Base-by-base conservation (phyloP, 2,888 invertebrate species). In the Rugalucina vietnamica region DNA sequence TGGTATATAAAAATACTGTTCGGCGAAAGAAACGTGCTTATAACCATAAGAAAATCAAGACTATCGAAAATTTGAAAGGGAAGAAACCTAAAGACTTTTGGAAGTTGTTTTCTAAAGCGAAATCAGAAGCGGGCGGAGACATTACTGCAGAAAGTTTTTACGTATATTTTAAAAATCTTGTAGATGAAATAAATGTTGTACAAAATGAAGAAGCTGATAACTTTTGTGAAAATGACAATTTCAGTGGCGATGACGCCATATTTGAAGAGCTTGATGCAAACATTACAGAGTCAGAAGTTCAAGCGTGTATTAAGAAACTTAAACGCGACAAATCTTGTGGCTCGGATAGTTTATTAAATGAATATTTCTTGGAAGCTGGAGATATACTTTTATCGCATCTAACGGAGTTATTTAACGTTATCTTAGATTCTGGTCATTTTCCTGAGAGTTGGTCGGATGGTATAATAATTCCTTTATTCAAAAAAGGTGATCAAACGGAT, bases 391-490 rank as follows among this genome's bases (percentile, higher is more conserved):
- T 18, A 2, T 72, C 57, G 14, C 78, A 71, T 32, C 34, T 79
- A 4, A 60, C 71, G 14, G 79, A 65, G 12, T n/a, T 76, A 54
- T 77, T 77, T 50, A 77, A 78, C 49, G 10, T 1, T 21, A 74
- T 82, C 27, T 70, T 78, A 27, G 14, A 60, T 73, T n/a, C 60
- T 0, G 81, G 77, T 8, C 50, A n/a, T 57, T 82, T 54, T 57
- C 78, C 79, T 4, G 82, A 82, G 1, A 39, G 29, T 12, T 82
- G 82, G 82, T n/a, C 60, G 21, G 82, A 73, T 18, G 74, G 75
- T 34, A 75, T 82, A 21, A 71, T 79, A 14, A 72, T 75, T 1
- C 79, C 79, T 14, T 29, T 75, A 24, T 49, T 60, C 32, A 82
- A 84, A 69, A 78, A 77, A 36, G 73, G 71, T 37, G 70, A 34